Conservation (phyloP, 2,797 vertebrate species). For the Phyllotis vaccarum region DNA sequence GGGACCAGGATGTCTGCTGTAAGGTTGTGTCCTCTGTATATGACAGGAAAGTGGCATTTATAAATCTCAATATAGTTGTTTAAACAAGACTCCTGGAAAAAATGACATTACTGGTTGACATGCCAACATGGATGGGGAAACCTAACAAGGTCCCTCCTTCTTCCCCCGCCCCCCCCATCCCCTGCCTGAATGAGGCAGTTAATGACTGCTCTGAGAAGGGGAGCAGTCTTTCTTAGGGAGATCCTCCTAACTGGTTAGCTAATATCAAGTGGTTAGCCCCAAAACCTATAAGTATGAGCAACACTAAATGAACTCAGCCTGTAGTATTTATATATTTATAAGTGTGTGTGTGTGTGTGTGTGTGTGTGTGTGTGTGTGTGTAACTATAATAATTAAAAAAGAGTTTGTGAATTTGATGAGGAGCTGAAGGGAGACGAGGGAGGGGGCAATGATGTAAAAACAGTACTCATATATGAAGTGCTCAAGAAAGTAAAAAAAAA, state of each 20-base stretch:
- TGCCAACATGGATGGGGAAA: too few species aligned
- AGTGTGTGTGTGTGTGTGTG: background rate
- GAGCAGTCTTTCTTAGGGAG: background rate
- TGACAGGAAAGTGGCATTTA: background rate
- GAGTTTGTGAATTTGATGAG: background rate
- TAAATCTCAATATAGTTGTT: background rate
- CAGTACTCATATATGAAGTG: background rate
- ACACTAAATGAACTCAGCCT: background rate
- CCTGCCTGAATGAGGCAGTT: background rate
- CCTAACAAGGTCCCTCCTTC: background rate
- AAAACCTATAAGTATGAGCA: too few species aligned
- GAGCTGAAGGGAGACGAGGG: too few species aligned
- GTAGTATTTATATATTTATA: background rate
- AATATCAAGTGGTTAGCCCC: background rate
- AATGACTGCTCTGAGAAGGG: background rate
- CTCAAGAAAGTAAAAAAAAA: background rate
- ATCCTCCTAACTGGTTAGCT: background rate
- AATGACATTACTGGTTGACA: background rate
- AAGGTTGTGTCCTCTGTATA: background rate
- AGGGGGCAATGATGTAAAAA: background rate
- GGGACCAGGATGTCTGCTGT: background rate
- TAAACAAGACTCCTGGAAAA: background rate
- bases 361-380: background rate
- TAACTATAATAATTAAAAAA: background rate
- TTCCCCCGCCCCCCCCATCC: fast-evolving